These are phyloP conservation scores for Eueides isabella DNA, from an alignment of 1,140 invertebrate species.

Conservation along the genomic window DNA sequence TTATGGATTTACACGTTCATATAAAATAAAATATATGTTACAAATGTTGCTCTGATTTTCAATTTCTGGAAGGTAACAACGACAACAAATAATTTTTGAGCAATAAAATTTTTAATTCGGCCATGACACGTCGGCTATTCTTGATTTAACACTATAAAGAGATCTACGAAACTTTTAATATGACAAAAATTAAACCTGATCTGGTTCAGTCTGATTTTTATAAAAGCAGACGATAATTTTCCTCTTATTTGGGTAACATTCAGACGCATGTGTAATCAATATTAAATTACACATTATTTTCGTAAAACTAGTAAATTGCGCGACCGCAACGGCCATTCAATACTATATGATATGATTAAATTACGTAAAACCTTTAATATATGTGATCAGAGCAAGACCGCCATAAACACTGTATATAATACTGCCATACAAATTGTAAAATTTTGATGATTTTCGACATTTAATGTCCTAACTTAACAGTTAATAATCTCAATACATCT, in stretches of 20 bases:
- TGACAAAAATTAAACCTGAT: neutral
- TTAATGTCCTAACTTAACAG: constrained; percentile 66
- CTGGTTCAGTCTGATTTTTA: neutral
- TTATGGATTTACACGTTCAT: constrained; percentile 42
- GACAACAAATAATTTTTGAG: constrained; percentile 40
- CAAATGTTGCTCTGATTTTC: constrained; percentile 32
- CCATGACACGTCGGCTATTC: constrained; percentile 29
- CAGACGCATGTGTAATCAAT: neutral
- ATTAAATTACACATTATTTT: constrained; percentile 19
- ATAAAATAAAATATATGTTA: constrained; percentile 37
- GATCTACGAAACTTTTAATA: constrained; percentile 24
- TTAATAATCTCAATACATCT: constrained; percentile 68
- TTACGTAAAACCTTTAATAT: constrained; percentile 59
- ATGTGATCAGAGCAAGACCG: neutral
- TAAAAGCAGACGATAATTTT: constrained; percentile 12
- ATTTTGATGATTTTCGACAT: constrained; percentile 54
- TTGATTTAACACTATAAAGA: constrained; percentile 32
- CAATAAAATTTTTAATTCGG: constrained; percentile 36
- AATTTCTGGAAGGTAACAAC: constrained; percentile 42
- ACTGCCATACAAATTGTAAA: neutral
- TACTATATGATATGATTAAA: constrained; percentile 61
- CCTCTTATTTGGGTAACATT: neutral
- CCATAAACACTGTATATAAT: constrained; percentile 3
- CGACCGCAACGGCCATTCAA: constrained; percentile 7
- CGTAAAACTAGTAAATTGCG: constrained; percentile 4